A percentile compares a stretch with the other conserved stretches of the same genome.
Evolutionary conservation across 2,888 invertebrate species (phyloP).

Genomic region (Actias luna): DNA sequence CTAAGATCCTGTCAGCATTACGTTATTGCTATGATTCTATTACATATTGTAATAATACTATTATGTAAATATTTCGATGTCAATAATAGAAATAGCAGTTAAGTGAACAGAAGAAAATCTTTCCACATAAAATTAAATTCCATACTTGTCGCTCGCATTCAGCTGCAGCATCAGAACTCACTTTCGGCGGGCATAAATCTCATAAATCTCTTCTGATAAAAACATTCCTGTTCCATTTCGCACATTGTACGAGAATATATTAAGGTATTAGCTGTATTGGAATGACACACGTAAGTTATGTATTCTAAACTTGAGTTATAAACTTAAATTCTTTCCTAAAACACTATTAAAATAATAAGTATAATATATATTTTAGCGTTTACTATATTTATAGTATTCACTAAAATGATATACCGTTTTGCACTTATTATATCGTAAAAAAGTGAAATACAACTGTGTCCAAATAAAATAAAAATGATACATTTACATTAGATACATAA

Average conservation of each 20-base stretch:
- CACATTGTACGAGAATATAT: conserved; percentile 36
- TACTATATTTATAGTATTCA: too few relatives aligned
- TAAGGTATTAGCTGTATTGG: conserved; percentile 32
- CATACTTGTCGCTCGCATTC: conserved; percentile 51
- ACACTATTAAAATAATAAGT: not conserved
- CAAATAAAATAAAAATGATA: too few relatives aligned
- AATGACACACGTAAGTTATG: not conserved
- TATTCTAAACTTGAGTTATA: not conserved
- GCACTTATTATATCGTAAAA: too few relatives aligned
- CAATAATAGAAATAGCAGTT: not conserved
- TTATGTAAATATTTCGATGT: not conserved
- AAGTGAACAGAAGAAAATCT: conserved; percentile 19
- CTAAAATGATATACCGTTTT: too few relatives aligned
- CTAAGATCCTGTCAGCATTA: too few relatives aligned
- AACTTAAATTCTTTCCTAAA: not conserved
- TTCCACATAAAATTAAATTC: conserved; percentile 58
- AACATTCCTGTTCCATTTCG: conserved; percentile 44
- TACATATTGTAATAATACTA: too few relatives aligned
- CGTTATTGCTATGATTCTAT: too few relatives aligned
- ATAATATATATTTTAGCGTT: not conserved
- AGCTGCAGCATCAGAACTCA: conserved; percentile 48
- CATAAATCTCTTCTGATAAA: conserved; percentile 50
- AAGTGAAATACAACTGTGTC: too few relatives aligned
- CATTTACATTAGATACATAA: too few relatives aligned
- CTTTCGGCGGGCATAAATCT: conserved; percentile 46